Percentiles rank a stretch among this genome's conserved stretches.
These are phyloP conservation scores for Apostichopus californicus DNA, from an alignment of 35 echinoderm and acorn worm species.

Conservation along the genomic window DNA sequence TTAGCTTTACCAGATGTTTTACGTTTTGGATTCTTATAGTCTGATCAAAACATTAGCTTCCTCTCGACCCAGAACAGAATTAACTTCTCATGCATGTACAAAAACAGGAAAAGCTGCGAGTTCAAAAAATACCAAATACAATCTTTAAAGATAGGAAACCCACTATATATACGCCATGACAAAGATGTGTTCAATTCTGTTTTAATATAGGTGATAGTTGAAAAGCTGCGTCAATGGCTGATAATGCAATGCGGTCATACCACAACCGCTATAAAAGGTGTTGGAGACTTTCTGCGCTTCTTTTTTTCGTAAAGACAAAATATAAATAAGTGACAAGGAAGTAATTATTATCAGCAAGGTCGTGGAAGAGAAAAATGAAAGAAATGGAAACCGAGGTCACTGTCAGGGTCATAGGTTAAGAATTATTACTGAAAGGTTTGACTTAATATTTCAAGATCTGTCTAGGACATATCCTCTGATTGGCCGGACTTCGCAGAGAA, in stretches of 20 bases:
- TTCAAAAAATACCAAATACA: neutral
- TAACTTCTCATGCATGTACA: neutral
- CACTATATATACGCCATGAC: neutral
- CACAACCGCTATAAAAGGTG: neutral
- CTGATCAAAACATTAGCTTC: conserved; percentile 2
- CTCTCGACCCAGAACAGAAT: neutral
- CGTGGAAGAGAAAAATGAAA: neutral
- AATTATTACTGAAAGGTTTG: too few relatives aligned
- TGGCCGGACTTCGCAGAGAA: too few relatives aligned
- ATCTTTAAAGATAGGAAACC: conserved; percentile 3
- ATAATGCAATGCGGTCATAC: conserved; percentile 3
- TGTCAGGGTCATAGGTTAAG: too few relatives aligned
- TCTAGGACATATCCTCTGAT: neutral
- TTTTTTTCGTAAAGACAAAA: neutral
- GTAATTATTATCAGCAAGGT: neutral
- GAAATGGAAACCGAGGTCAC: neutral
- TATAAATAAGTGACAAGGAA: neutral
- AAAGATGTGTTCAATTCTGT: neutral
- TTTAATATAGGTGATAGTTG: neutral
- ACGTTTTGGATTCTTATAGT: neutral
- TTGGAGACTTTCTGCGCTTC: neutral
- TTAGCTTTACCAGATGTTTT: neutral
- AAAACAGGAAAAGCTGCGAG: neutral
- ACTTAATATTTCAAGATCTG: neutral
- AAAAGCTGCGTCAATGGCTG: neutral